phyloP scores from a whole-genome alignment of 2,888 invertebrate species.

The Pristionchus entomophagus region DNA sequence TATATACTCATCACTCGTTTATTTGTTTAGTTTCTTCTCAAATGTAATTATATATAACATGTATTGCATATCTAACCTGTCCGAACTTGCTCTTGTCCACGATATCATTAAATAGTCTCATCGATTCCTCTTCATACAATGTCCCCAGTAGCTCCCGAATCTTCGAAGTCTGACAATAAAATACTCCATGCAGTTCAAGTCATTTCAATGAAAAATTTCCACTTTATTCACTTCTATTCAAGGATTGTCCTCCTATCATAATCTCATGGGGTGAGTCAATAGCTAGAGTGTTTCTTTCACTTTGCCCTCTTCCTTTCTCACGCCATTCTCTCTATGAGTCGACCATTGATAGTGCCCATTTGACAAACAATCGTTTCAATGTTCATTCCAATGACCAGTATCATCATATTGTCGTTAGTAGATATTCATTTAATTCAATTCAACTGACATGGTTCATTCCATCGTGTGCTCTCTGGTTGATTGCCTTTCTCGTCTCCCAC shows the following conservation, averaged over 20 bases:
- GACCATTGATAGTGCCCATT: background rate
- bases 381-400: background rate
- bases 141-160: background rate
- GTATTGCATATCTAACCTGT: background rate
- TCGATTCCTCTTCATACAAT: constrained; percentile 37
- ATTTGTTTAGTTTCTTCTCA: too few species aligned
- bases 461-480: background rate
- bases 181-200: background rate
- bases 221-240: too few species aligned
- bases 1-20: too few species aligned
- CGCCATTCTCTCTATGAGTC: constrained; percentile 13
- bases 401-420: too few species aligned
- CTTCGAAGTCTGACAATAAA: background rate
- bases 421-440: background rate
- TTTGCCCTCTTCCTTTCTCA: constrained; percentile 3
- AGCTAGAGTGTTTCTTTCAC: background rate
- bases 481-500: background rate
- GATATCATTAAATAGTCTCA: constrained; percentile 37
- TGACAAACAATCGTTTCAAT: background rate
- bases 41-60: too few species aligned
- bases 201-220: too few species aligned
- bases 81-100: constrained; percentile 3
- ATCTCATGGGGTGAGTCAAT: background rate
- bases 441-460: background rate
- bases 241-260: background rate